Conservation (phyloP, 1,140 invertebrate genomes). For the Eriosoma lanigerum region DNA sequence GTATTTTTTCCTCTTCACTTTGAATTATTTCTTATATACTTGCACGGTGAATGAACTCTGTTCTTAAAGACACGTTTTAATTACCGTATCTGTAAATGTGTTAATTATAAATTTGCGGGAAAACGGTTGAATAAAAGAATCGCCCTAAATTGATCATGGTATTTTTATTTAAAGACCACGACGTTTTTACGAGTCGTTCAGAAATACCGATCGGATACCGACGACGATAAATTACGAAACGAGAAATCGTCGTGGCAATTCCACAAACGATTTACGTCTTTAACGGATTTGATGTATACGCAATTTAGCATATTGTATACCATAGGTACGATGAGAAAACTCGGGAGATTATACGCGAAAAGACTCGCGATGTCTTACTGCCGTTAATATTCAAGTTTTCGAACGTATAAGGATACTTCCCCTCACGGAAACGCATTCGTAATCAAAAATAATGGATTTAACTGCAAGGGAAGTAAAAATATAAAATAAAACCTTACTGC, state of each 20-base stretch:
- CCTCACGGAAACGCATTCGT: background rate
- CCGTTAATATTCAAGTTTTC: background rate
- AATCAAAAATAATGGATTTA: constrained; percentile 11
- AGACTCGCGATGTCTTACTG: background rate
- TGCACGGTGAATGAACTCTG: too few species aligned
- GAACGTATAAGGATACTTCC: background rate
- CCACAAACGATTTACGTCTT: background rate
- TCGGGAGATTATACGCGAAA: background rate
- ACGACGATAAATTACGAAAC: background rate
- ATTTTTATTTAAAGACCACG: too few species aligned
- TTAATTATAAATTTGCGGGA: too few species aligned
- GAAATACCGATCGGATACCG: background rate
- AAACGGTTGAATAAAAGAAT: too few species aligned
- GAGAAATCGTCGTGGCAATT: background rate
- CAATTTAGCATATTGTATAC: background rate
- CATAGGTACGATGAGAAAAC: background rate
- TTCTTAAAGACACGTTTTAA: too few species aligned
- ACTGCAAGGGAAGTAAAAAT: too few species aligned
- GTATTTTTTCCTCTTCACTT: too few species aligned
- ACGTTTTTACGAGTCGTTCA: too few species aligned
- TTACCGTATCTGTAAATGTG: too few species aligned
- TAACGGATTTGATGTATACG: background rate
- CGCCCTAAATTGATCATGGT: too few species aligned
- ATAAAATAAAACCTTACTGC: too few species aligned
- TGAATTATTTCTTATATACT: too few species aligned